Conservation (phyloP, 1,140 invertebrate genomes). For the Saccostrea glomerata region DNA sequence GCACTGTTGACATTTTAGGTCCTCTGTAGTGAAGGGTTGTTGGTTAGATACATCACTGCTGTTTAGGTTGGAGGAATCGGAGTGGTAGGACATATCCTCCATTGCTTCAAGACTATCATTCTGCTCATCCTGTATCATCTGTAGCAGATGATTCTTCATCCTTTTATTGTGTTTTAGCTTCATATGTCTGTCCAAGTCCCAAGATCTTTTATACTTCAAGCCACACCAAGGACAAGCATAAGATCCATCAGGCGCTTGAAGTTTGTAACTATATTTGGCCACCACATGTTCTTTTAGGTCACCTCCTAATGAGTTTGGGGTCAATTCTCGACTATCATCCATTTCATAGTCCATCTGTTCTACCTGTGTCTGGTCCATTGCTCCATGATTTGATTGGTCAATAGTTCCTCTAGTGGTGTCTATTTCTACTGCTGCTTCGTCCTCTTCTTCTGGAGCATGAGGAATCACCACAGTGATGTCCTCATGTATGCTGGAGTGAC, state of each 20-base stretch:
- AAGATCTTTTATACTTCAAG: conserved; percentile 70
- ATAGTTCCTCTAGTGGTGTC: conserved; percentile 30
- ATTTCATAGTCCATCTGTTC: background rate
- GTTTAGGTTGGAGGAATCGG: conserved; percentile 1
- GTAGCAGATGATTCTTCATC: conserved; percentile 65
- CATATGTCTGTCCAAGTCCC: conserved; percentile 79
- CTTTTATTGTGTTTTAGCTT: conserved; percentile 77
- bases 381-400: background rate
- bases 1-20: conserved; percentile 84
- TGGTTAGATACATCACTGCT: conserved; percentile 6
- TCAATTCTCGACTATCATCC: background rate
- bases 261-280: conserved; percentile 26
- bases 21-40: conserved; percentile 48
- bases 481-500: conserved; percentile 71
- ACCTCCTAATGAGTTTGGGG: background rate
- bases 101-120: conserved; percentile 4
- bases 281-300: conserved; percentile 29
- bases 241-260: conserved; percentile 55
- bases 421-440: conserved; percentile 25
- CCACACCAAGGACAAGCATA: conserved; percentile 83
- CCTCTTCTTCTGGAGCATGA: conserved; percentile 36
- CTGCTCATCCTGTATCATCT: conserved; percentile 30
- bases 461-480: conserved; percentile 46
- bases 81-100: background rate
- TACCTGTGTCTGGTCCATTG: background rate